These are phyloP conservation scores for Limenitis camilla DNA, from an alignment of 2,888 invertebrate species.

Conservation along the genomic window DNA sequence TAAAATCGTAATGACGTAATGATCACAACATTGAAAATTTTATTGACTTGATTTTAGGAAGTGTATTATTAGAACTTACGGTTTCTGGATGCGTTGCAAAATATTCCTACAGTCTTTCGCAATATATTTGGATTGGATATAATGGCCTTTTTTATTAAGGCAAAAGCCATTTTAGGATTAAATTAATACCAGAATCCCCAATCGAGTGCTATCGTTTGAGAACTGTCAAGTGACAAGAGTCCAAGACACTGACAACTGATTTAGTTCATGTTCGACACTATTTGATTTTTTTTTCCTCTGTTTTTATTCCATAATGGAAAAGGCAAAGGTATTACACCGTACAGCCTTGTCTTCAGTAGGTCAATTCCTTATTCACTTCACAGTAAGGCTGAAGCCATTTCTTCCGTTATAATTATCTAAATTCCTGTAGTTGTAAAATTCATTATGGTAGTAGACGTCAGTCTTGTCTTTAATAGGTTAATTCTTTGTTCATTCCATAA, in stretches of 20 bases:
- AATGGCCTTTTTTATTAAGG: conserved; percentile 50
- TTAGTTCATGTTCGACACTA: too few relatives aligned
- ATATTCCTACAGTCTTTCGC: conserved; percentile 45
- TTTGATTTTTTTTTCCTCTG: too few relatives aligned
- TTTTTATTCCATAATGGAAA: too few relatives aligned
- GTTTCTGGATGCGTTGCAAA: conserved; percentile 55
- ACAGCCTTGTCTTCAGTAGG: too few relatives aligned
- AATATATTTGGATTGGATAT: conserved; percentile 41
- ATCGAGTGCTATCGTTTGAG: background rate
- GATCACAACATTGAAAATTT: conserved; percentile 22
- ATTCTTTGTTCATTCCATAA: too few relatives aligned
- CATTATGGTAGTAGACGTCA: too few relatives aligned
- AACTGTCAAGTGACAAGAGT: background rate
- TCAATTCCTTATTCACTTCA: too few relatives aligned
- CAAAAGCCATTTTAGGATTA: conserved; percentile 44
- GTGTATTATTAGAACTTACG: conserved; percentile 41
- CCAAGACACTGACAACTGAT: background rate
- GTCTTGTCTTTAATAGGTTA: too few relatives aligned
- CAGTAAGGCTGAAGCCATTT: too few relatives aligned
- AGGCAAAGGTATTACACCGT: too few relatives aligned
- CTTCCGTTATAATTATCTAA: too few relatives aligned
- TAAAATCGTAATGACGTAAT: conserved; percentile 42
- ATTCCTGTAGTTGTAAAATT: too few relatives aligned
- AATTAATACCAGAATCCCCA: background rate
- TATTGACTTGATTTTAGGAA: background rate